Conservation (phyloP, 2,113 vertebrate species). For the Amphilophus citrinellus region DNA sequence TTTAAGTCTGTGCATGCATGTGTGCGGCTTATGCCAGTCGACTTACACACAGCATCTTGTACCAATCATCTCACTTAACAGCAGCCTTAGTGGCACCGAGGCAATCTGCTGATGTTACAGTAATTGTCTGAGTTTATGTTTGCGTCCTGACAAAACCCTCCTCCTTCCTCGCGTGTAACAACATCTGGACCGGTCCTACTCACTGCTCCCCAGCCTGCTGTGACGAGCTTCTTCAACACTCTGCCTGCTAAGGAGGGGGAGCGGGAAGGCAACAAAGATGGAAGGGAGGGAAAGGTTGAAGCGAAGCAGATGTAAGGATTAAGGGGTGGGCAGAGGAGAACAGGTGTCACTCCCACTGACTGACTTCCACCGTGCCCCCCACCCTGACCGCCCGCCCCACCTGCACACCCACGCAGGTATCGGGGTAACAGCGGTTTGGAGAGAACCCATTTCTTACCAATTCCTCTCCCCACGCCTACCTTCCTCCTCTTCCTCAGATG, state of each 20-base stretch:
- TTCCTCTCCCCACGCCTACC: constrained; percentile 65
- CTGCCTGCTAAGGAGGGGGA: constrained; percentile 19
- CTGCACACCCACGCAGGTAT: constrained; percentile 59
- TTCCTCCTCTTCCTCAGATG: constrained; percentile 74
- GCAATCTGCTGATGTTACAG: constrained; percentile 69
- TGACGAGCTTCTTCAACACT: constrained; percentile 28
- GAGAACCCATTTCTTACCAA: constrained; percentile 45
- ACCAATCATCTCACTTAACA: constrained; percentile 64
- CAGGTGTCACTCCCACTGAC: constrained; percentile 81
- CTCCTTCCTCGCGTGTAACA: constrained; percentile 40
- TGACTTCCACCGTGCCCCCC: constrained; percentile 41
- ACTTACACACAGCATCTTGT: constrained; percentile 56
- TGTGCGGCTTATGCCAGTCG: constrained; percentile 20
- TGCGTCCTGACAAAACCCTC: constrained; percentile 66
- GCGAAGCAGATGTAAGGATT: constrained; percentile 66
- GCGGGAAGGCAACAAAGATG: background rate
- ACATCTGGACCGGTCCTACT: constrained; percentile 71
- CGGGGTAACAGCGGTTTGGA: constrained; percentile 21
- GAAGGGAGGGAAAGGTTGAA: constrained; percentile 47
- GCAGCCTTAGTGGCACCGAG: constrained; percentile 60
- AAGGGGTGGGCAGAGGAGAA: constrained; percentile 59
- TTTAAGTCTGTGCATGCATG: constrained; percentile 16
- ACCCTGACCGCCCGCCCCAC: constrained; percentile 39
- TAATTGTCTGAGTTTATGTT: constrained; percentile 64
- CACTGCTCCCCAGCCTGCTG: constrained; percentile 47